Percentiles rank a stretch among this genome's conserved stretches.
Evolutionary conservation across 2,113 vertebrate species (phyloP).

Genomic region (Beaufortia kweichowensis): DNA sequence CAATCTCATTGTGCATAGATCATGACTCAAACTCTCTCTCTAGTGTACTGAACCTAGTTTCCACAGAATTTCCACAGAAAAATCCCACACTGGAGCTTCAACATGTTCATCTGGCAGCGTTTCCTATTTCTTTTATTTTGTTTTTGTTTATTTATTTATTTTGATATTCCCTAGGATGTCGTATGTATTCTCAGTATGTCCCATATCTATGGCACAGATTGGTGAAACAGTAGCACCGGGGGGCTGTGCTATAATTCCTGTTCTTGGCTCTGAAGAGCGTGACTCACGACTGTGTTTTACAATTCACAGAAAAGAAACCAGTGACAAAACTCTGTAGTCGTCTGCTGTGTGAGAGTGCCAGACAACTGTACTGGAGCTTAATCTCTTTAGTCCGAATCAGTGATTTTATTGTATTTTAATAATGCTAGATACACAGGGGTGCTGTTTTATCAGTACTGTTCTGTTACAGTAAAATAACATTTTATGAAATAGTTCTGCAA

Average conservation of each 20-base stretch:
- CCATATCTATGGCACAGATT: slow-evolving; percentile 25
- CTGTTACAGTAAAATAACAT: no score
- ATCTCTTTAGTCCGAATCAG: slow-evolving; percentile 2
- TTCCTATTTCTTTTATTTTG: neutral
- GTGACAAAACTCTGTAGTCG: neutral
- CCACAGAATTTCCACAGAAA: neutral
- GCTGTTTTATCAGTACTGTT: no score
- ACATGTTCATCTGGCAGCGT: slow-evolving; percentile 5
- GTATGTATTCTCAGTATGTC: slow-evolving; percentile 35
- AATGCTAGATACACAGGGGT: neutral
- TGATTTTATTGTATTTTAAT: neutral
- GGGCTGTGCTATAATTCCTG: slow-evolving; percentile 17
- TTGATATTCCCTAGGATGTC: slow-evolving; percentile 31
- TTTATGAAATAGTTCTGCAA: no score
- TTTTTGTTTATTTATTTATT: slow-evolving; percentile 4
- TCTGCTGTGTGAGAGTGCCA: neutral
- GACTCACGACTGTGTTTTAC: slow-evolving; percentile 27
- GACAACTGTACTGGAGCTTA: neutral
- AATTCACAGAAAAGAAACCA: slow-evolving; percentile 1
- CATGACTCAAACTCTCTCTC: neutral
- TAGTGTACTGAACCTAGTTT: neutral
- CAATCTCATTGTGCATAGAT: neutral
- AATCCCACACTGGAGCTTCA: neutral
- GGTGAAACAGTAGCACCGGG: slow-evolving; percentile 17
- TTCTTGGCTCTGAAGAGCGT: slow-evolving; percentile 24